A percentile compares a stretch with the other conserved stretches of the same genome.
These are phyloP conservation scores for Drosophila nigricruria DNA, from an alignment of 2,888 invertebrate genomes.

Conservation along the genomic window DNA sequence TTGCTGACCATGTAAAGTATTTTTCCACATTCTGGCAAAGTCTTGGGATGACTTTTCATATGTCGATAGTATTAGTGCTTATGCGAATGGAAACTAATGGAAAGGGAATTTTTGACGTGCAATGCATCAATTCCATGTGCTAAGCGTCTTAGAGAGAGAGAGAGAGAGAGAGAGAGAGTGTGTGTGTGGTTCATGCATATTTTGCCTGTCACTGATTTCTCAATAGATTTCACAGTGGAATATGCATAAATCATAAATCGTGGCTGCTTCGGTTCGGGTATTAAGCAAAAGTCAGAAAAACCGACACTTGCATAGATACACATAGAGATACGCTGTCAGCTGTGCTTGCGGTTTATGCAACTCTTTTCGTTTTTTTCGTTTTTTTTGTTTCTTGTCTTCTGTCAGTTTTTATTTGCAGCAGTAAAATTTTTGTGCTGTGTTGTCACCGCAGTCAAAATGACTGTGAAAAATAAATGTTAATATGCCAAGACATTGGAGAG, in stretches of 20 bases:
- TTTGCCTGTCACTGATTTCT: conserved; percentile 76
- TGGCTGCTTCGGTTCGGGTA: conserved; percentile 44
- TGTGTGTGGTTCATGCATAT: conserved; percentile 50
- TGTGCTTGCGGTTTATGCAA: conserved; percentile 66
- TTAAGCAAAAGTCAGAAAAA: conserved; percentile 74
- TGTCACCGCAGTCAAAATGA: conserved; percentile 71
- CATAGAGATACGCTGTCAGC: conserved; percentile 38
- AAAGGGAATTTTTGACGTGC: conserved; percentile 17
- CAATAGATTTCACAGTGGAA: conserved; percentile 74
- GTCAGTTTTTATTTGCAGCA: conserved; percentile 69
- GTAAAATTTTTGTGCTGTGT: conserved; percentile 72
- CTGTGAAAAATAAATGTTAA: conserved; percentile 81
- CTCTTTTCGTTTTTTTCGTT: conserved; percentile 21
- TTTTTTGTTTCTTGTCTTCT: conserved; percentile 19
- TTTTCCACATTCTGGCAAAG: conserved; percentile 8
- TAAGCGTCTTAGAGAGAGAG: conserved; percentile 38
- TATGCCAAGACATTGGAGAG: conserved; percentile 53
- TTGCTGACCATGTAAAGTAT: conserved; percentile 8
- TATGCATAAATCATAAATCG: conserved; percentile 74
- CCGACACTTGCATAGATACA: conserved; percentile 56
- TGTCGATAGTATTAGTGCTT: conserved; percentile 53
- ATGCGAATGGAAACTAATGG: conserved; percentile 23
- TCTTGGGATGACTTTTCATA: conserved; percentile 56
- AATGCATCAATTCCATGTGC: conserved; percentile 53
- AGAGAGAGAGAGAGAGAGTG: background rate